Base-by-base conservation (phyloP, 2,113 vertebrate genomes). In the Phocoena phocoena region DNA sequence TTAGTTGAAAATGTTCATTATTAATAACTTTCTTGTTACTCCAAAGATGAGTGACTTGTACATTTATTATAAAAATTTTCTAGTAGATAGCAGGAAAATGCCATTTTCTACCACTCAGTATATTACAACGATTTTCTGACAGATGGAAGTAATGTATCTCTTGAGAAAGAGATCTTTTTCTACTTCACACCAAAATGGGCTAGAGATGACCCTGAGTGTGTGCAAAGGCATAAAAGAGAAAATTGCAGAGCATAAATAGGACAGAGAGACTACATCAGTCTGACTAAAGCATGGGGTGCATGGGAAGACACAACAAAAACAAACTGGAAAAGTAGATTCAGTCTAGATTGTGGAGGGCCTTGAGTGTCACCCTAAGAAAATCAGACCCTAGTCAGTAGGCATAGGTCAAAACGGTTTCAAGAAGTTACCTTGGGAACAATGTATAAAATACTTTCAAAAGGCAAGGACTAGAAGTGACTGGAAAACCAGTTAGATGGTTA, bases 11-110 rank as follows among this genome's bases (percentile, higher is more conserved):
- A 12, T 88, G 84, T 90, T 91, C 25, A 8, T 63, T 74, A 88
- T 93, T 87, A 70, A 83, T 88, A 73, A 76, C 21, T 62, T 65
- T 67, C 70, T 81, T 87, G 17, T 84, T 73, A 67, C 68, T 88
- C 44, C 50, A 77, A 92, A 76, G 31, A 62, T 62, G 26, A 9
- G 6, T 33, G 14, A 90, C 53, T 87, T 90, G 55, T 44, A 65
- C 65, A 67, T 62, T 88, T 76, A 44, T 82, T 92, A 92, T n/a
- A 88, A 95, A 84, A 85, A 41, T 58, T 12, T 89, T 94, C 80
- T 82, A 96, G 28, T 65, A 94, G 41, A 85, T 88, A 28, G 5
- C 47, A 85, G 14, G 53, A 92, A 70, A 96, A 80, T 62, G 14
- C 12, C 36, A 92, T 60, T 88, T 88, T 82, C 44, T 44, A 91